phyloP scores from a whole-genome alignment of 2,113 vertebrate genomes.

The Numida meleagris region DNA sequence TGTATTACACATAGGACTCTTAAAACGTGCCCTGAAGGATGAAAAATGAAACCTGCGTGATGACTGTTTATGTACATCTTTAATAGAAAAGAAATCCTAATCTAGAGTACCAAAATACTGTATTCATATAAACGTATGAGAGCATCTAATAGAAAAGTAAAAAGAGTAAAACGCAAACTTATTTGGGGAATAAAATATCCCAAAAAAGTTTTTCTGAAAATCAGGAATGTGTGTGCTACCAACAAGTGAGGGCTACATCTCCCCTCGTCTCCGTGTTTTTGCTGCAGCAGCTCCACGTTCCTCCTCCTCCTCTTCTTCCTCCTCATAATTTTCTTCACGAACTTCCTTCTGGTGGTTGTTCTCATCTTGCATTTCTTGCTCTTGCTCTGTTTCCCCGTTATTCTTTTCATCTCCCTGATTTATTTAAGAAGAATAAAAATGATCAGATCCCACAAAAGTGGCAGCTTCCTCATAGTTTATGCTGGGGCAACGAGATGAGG shows the following conservation, averaged over 20 bases:
- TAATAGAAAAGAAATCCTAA: conserved; percentile 76
- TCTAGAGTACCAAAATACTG: conserved; percentile 79
- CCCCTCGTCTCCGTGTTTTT: conserved; percentile 83
- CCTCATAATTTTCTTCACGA: conserved; percentile 89
- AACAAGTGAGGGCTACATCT: conserved; percentile 82
- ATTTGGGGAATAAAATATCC: conserved; percentile 61
- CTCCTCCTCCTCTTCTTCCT: conserved; percentile 87
- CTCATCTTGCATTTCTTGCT: conserved; percentile 68
- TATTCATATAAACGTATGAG: conserved; percentile 74
- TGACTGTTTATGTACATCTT: conserved; percentile 54
- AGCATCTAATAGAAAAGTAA: conserved; percentile 77
- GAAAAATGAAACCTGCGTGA: neutral
- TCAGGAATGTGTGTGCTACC: neutral
- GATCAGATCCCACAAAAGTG: neutral
- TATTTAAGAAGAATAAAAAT: neutral
- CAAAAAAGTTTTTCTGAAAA: conserved; percentile 32
- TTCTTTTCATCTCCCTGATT: conserved; percentile 76
- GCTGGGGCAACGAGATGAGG: neutral
- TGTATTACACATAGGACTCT: neutral
- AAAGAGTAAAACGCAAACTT: conserved; percentile 60
- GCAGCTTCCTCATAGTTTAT: accelerated
- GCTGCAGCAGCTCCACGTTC: conserved; percentile 75
- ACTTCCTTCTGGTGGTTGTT: conserved; percentile 72
- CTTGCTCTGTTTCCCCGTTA: conserved; percentile 70
- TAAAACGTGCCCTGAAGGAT: neutral